phyloP scores from a whole-genome alignment of 2,113 vertebrate genomes.

The Chaenocephalus aceratus region DNA sequence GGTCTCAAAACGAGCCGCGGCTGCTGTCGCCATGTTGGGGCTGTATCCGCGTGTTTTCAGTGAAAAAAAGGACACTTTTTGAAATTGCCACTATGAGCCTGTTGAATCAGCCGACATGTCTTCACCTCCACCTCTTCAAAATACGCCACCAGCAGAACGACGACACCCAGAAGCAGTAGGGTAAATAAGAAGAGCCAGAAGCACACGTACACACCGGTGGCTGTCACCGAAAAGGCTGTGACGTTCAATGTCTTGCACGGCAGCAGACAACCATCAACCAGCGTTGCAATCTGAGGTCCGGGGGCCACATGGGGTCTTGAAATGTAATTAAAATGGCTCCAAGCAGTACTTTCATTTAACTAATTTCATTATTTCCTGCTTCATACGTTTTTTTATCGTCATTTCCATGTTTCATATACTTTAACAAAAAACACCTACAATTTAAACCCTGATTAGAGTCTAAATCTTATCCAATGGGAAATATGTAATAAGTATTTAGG shows the following conservation, averaged over 20 bases:
- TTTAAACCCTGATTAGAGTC: neutral
- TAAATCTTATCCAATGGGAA: neutral
- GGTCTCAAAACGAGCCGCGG: slow-evolving; percentile 45
- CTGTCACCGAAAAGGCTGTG: slow-evolving; percentile 1
- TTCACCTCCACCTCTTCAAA: neutral
- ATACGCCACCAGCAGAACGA: neutral
- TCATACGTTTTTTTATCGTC: neutral
- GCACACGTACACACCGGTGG: neutral
- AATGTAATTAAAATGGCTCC: neutral
- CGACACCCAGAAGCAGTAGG: neutral
- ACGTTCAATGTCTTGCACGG: neutral
- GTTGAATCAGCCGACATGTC: slow-evolving; percentile 4
- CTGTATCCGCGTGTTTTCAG: slow-evolving; percentile 56
- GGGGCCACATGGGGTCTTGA: slow-evolving; percentile 20
- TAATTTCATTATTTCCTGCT: neutral
- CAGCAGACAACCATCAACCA: slow-evolving; percentile 21
- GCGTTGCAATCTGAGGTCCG: slow-evolving; percentile 12
- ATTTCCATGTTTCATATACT: neutral
- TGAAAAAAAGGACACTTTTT: slow-evolving; percentile 13
- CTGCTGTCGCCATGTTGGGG: slow-evolving; percentile 83
- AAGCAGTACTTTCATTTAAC: too few relatives aligned
- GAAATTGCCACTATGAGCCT: neutral
- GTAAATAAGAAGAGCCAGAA: neutral
- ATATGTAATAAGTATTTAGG: neutral
- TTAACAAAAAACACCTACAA: neutral